Conservation (phyloP, 1,140 invertebrate species). For the Geopemphigus sp. region DNA sequence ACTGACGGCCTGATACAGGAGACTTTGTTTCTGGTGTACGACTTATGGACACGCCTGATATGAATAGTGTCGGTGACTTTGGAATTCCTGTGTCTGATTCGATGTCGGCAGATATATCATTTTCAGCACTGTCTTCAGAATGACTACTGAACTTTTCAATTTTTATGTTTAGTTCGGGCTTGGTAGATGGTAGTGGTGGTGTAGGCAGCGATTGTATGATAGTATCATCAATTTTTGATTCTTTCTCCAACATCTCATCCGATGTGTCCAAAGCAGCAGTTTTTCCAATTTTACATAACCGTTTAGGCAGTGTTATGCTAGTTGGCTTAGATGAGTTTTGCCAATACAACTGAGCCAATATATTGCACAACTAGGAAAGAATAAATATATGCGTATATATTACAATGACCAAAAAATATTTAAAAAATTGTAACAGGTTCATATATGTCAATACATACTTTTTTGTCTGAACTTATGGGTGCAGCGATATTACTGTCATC, state of each 20-base stretch:
- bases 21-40: constrained; percentile 61
- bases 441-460: constrained; percentile 2
- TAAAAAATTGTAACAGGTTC: too few relatives aligned
- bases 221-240: not conserved
- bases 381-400: not conserved
- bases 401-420: not conserved
- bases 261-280: constrained; percentile 50
- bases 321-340: constrained; percentile 17
- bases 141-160: constrained; percentile 43
- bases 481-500: constrained; percentile 37
- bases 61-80: constrained; percentile 62
- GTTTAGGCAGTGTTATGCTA: constrained; percentile 23
- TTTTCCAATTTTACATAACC: constrained; percentile 51
- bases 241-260: constrained; percentile 43
- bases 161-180: constrained; percentile 18
- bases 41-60: constrained; percentile 63
- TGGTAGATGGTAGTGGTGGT: not conserved
- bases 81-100: constrained; percentile 63
- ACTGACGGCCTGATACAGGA: constrained; percentile 57
- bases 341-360: constrained; percentile 29
- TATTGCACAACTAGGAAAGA: constrained; percentile 18
- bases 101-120: constrained; percentile 55
- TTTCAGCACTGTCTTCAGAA: constrained; percentile 46
- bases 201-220: too few relatives aligned
- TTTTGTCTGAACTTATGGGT: constrained; percentile 40